Evolutionary conservation across 2,888 invertebrate species (phyloP).

Genomic region (Pristionchus maxplancki): DNA sequence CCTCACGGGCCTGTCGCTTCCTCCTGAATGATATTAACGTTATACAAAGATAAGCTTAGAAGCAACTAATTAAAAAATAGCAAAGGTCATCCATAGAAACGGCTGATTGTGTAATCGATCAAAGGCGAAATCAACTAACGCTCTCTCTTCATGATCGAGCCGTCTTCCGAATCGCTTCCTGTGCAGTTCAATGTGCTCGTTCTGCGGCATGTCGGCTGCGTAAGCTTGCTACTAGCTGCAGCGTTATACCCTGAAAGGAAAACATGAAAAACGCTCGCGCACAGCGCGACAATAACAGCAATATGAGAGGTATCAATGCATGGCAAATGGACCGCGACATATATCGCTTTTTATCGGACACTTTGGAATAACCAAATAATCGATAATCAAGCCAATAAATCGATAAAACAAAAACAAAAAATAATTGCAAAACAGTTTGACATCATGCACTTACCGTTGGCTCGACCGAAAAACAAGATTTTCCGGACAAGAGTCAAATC

Average conservation of each 20-base stretch:
- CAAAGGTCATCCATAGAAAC: too few relatives aligned
- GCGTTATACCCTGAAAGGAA: constrained; percentile 46
- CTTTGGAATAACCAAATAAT: not conserved
- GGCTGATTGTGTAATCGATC: too few relatives aligned
- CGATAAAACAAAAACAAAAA: constrained; percentile 25
- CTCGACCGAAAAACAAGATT: not conserved
- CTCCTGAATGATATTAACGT: constrained; percentile 79
- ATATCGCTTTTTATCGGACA: not conserved
- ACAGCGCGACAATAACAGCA: not conserved
- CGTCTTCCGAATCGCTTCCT: constrained; percentile 95
- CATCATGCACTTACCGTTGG: not conserved
- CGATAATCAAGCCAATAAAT: not conserved
- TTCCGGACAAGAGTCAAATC: not conserved
- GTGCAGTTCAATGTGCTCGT: constrained; percentile 99
- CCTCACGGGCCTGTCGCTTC: constrained; percentile 94
- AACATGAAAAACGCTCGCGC: not conserved
- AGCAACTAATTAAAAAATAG: too few relatives aligned
- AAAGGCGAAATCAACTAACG: constrained; percentile 79
- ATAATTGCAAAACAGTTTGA: constrained; percentile 17
- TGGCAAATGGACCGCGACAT: not conserved
- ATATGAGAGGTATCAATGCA: not conserved
- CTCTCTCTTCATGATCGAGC: constrained; percentile 96
- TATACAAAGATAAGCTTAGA: not conserved
- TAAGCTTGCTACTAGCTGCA: constrained; percentile 3
- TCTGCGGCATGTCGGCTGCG: constrained; percentile 86